A percentile compares a stretch with the other conserved stretches of the same genome.
These are phyloP conservation scores for Caracal caracal DNA, from an alignment of 2,113 vertebrate species.

Conservation along the genomic window DNA sequence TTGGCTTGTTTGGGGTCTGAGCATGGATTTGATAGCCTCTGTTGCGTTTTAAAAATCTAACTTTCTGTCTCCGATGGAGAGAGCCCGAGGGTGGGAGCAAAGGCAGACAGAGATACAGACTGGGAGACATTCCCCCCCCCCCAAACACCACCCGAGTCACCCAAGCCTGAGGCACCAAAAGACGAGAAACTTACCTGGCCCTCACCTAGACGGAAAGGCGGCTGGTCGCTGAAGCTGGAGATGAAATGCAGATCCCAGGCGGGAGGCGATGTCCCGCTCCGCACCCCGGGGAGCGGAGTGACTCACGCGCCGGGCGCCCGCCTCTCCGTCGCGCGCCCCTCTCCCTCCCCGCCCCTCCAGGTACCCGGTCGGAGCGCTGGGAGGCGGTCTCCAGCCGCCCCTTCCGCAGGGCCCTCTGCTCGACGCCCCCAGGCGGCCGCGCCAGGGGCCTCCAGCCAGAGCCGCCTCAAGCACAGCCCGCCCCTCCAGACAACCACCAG, in stretches of 20 bases:
- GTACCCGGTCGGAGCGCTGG: background rate
- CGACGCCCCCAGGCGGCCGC: constrained; percentile 54
- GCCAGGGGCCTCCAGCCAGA: constrained; percentile 1
- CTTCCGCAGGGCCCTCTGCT: background rate
- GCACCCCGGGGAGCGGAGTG: constrained; percentile 55
- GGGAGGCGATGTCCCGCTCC: constrained; percentile 50
- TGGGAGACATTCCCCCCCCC: background rate
- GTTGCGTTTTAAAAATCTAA: constrained; percentile 73
- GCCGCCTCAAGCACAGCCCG: background rate
- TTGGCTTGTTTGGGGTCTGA: constrained; percentile 54
- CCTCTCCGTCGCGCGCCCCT: constrained; percentile 28
- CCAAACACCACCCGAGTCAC: background rate
- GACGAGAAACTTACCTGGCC: constrained; percentile 67
- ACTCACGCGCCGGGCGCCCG: constrained; percentile 59
- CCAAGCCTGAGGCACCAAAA: constrained; percentile 41
- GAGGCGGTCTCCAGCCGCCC: constrained; percentile 30
- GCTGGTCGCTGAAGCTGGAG: constrained; percentile 23
- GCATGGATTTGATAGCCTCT: constrained; percentile 38
- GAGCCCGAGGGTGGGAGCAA: constrained; percentile 51
- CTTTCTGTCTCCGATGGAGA: constrained; percentile 68
- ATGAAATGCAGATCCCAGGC: constrained; percentile 31
- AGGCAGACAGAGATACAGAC: background rate
- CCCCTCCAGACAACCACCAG: background rate
- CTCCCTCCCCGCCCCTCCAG: constrained; percentile 56
- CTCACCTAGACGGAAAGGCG: constrained; percentile 23